Percentiles rank a stretch among this genome's conserved stretches.
Conservation (phyloP, 2,113 vertebrate genomes). For the Chauna torquata region DNA sequence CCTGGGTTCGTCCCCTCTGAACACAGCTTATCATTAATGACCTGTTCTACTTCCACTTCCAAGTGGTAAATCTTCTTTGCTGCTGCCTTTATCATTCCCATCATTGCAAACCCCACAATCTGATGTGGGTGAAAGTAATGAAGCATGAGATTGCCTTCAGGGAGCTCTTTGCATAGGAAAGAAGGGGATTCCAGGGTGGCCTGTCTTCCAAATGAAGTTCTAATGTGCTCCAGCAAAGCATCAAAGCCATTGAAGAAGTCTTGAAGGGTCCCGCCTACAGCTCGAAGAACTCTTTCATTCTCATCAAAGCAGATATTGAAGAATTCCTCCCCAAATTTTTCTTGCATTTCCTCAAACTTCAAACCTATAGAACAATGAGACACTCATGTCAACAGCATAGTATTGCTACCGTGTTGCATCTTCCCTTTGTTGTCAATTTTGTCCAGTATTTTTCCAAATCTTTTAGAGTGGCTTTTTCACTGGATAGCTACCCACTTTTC, state of each 20-base stretch:
- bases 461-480: neutral
- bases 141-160: slow-evolving; percentile 84
- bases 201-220: slow-evolving; percentile 93
- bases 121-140: slow-evolving; percentile 94
- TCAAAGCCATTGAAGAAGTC: slow-evolving; percentile 99
- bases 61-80: slow-evolving; percentile 90
- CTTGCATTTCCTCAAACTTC: slow-evolving; percentile 91
- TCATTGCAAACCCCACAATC: slow-evolving; percentile 92
- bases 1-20: slow-evolving; percentile 80
- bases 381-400: neutral
- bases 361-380: slow-evolving; percentile 80
- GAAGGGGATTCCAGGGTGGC: slow-evolving; percentile 92
- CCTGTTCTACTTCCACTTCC: slow-evolving; percentile 91
- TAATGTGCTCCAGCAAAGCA: slow-evolving; percentile 94
- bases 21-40: slow-evolving; percentile 78
- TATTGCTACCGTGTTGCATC: neutral
- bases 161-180: slow-evolving; percentile 95
- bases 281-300: slow-evolving; percentile 94
- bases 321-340: slow-evolving; percentile 94
- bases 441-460: neutral
- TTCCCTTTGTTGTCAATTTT: neutral
- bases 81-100: slow-evolving; percentile 92
- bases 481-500: neutral
- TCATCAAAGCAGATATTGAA: slow-evolving; percentile 96
- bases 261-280: slow-evolving; percentile 92